These are phyloP conservation scores for Cepaea nemoralis DNA, from an alignment of 1,140 invertebrate species.

Conservation along the genomic window DNA sequence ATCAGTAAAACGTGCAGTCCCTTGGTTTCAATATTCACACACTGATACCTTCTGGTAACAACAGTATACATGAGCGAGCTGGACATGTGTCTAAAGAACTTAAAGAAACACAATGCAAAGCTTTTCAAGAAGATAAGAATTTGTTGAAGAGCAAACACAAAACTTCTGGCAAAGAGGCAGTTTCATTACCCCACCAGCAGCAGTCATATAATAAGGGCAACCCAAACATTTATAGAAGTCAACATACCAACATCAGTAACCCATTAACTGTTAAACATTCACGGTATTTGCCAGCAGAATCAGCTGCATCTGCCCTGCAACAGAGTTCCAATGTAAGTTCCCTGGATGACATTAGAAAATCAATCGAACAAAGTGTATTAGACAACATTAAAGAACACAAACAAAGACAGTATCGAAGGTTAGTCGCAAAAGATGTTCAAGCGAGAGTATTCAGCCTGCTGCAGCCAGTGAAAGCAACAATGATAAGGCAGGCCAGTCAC, in stretches of 20 bases:
- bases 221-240: neutral
- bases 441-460: neutral
- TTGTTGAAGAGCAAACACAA: slow-evolving; percentile 9
- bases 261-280: neutral
- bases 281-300: neutral
- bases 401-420: neutral
- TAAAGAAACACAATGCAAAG: neutral
- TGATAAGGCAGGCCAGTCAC: neutral
- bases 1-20: neutral
- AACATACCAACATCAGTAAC: neutral
- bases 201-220: slow-evolving; percentile 1
- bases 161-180: neutral
- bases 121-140: neutral
- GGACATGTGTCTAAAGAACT: slow-evolving; percentile 24
- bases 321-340: neutral
- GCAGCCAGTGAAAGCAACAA: neutral
- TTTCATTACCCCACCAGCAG: neutral
- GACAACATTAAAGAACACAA: neutral
- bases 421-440: neutral
- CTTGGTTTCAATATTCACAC: neutral
- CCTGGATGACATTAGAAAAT: slow-evolving; percentile 24
- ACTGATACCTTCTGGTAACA: neutral
- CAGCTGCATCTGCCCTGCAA: neutral
- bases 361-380: slow-evolving; percentile 33
- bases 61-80: slow-evolving; percentile 12